phyloP scores from a whole-genome alignment of 2,113 vertebrate species.

The Callospermophilus lateralis region DNA sequence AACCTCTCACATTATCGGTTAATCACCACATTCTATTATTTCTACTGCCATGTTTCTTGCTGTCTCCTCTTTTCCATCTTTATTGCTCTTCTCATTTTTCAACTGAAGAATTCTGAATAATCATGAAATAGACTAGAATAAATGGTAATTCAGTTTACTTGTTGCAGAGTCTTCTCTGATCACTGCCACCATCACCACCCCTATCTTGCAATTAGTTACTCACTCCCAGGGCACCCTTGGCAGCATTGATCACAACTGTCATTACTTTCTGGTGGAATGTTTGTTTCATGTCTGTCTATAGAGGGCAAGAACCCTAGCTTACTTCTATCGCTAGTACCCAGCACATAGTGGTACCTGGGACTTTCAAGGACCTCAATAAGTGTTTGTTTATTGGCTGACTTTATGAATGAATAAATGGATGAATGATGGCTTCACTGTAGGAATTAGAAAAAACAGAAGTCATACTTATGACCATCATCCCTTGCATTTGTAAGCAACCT shows the following conservation, averaged over 20 bases:
- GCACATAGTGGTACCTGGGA: background rate
- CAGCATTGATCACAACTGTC: background rate
- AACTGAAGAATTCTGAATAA: background rate
- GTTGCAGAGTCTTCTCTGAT: background rate
- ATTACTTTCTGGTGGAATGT: background rate
- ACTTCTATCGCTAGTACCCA: background rate
- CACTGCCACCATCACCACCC: background rate
- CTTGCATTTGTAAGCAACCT: background rate
- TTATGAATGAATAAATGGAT: background rate
- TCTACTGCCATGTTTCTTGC: background rate
- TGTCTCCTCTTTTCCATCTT: background rate
- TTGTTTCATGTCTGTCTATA: background rate
- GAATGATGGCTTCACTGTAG: background rate
- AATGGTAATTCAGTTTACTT: background rate
- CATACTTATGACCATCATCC: background rate
- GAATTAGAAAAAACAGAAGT: background rate
- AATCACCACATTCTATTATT: background rate
- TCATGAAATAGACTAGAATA: background rate
- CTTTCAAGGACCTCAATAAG: background rate
- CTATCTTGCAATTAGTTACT: background rate
- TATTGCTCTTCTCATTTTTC: background rate
- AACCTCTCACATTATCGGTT: too few species aligned
- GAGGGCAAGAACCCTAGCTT: background rate
- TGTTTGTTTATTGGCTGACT: background rate
- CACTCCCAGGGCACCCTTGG: background rate